phyloP scores from a whole-genome alignment of 2,797 vertebrate species.

The Apodemus agrarius region DNA sequence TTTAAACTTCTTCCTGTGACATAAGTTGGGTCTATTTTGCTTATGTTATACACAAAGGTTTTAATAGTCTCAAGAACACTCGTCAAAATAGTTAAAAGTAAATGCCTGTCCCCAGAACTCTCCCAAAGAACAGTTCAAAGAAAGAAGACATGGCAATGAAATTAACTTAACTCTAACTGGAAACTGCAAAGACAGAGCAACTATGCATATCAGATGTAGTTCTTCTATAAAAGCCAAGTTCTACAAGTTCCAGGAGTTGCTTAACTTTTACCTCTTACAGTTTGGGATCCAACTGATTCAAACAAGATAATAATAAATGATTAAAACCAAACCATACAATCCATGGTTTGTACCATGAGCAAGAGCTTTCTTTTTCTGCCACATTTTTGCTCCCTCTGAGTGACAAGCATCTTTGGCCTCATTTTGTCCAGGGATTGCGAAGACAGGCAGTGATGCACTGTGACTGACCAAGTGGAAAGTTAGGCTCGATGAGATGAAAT shows the following conservation, averaged over 20 bases:
- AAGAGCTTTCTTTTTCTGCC: constrained; percentile 3
- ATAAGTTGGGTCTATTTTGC: constrained; percentile 45
- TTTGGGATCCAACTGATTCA: not conserved
- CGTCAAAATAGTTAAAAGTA: constrained; percentile 47
- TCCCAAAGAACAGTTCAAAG: not conserved
- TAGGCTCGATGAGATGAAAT: not conserved
- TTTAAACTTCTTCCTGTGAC: constrained; percentile 34
- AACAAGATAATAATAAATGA: not conserved
- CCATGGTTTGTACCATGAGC: not conserved
- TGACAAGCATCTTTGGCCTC: not conserved
- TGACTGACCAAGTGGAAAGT: not conserved
- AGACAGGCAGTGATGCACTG: not conserved
- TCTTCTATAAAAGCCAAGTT: constrained; percentile 1
- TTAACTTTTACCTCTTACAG: not conserved
- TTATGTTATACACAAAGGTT: constrained; percentile 4
- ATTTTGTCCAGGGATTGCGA: not conserved
- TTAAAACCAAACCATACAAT: not conserved
- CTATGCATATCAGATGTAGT: not conserved
- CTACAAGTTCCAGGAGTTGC: not conserved
- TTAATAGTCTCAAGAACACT: constrained; percentile 29
- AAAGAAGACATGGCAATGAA: not conserved
- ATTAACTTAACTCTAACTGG: not conserved
- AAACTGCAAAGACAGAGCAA: not conserved
- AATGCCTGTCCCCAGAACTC: not conserved
- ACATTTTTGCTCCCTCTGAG: not conserved